Evolutionary conservation across 2,113 vertebrate genomes (phyloP), one percentile per base, ranked within the genome.

Genomic region (Prionailurus bengalensis): DNA sequence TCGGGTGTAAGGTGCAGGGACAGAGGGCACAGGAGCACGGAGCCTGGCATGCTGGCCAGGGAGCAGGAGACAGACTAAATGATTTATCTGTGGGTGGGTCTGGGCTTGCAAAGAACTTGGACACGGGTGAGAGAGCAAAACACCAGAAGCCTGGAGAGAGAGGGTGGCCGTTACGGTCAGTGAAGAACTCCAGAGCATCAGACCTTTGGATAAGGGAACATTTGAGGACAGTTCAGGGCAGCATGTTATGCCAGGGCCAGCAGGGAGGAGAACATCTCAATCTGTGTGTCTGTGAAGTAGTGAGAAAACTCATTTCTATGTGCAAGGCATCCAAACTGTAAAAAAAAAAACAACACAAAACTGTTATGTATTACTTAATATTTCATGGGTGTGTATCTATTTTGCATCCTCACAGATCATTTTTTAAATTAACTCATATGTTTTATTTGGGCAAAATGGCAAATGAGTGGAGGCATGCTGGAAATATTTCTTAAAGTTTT

Each of bases 361-460:
- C 45, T 45, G 45, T 76, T 79, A 39, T n/a, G 1, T 96, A 29
- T 91, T 66, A 65, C 61, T 71, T 95, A 84, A 51, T 89, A 97
- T 93, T 97, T 66, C 10, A 14, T 0, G 29, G 31, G 23, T 58
- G 65, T 96, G 3, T 71, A 63, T 68, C 68, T 93, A 11, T 66
- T 85, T 87, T 88, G 4, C 53, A 51, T 96, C 58, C 65, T 70
- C 68, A 45, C 66, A 89, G 8, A 4, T 51, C 73, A 78, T 93
- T 78, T 83, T 84, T 55, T 53, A 4, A 33, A 36, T 83, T 78
- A 87, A 58, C 83, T 87, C 80, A 31, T 89, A 23, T 94, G 63
- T 97, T 97, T 97, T 97, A 91, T 87, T 95, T 90, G 94, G 90
- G 78, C 91, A 76, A 97, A 95, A 76, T 82, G 33, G 42, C 42